A percentile compares a stretch with the other conserved stretches of the same genome.
phyloP scores from a whole-genome alignment of 1,140 invertebrate species.

The Polypedilum vanderplanki region DNA sequence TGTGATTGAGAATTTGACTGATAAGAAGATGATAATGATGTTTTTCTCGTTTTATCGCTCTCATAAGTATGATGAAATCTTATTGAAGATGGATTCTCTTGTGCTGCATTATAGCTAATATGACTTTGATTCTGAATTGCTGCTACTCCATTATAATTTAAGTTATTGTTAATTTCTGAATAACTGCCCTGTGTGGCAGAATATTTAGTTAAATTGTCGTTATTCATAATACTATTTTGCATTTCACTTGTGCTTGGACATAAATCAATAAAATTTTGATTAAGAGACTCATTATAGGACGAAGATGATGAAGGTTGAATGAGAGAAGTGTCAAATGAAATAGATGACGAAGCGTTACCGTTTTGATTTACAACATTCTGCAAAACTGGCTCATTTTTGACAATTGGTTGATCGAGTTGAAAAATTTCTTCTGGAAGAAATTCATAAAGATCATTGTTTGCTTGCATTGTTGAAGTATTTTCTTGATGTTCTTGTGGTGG shows the following conservation, averaged over 20 bases:
- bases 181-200: neutral
- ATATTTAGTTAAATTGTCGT: neutral
- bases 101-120: neutral
- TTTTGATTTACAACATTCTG: neutral
- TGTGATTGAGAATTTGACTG: neutral
- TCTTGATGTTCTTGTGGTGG: conserved; percentile 31
- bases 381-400: neutral
- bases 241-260: neutral
- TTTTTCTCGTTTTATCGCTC: neutral
- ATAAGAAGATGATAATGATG: too few species aligned
- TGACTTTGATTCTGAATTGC: neutral
- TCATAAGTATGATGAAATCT: neutral
- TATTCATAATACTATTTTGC: neutral
- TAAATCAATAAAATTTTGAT: neutral
- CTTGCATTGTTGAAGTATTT: conserved; percentile 47
- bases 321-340: too few species aligned
- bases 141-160: neutral
- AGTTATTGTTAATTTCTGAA: neutral
- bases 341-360: too few species aligned
- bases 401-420: conserved; percentile 63
- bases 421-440: conserved; percentile 63
- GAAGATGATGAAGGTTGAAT: too few species aligned
- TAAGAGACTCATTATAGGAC: too few species aligned
- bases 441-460: conserved; percentile 59
- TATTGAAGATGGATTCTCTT: neutral